Base-by-base conservation (phyloP, 2,797 vertebrate genomes). In the Acrocephalus scirpaceus region DNA sequence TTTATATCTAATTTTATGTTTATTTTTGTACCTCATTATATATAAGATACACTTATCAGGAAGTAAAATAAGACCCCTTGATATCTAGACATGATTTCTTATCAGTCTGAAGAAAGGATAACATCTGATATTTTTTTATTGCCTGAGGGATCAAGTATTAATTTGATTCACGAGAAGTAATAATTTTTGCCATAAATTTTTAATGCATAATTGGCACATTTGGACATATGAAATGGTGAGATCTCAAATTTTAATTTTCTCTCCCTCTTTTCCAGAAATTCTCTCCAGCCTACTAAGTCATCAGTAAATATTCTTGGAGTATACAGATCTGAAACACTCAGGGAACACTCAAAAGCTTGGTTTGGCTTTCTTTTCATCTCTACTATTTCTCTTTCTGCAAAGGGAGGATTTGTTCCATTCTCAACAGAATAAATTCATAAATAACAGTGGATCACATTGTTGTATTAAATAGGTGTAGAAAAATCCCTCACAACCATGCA, bases 111-210 rank as follows among this genome's bases (percentile, higher is more conserved):
- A 76, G 50, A 61, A 51, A 83, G 9, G 15, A 44, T 76, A 66
- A 18, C 16, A 83, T 30, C 36, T 81, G 54, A 65, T 61, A 29
- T 32, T 13, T 86, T 86, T 77, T 85, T 47, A 71, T 42, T 71
- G 42, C 82, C 27, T 1, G 3, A 16, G 10, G 30, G 16, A 4
- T 3, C 2, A n/a, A 80, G 81, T 64, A 91, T 77, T 93, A 90
- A 86, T 93, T 90, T 81, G 44, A 90, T 15, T 94, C 20, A 86
- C 62, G 88, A 69, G 40, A 92, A 54, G 30, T 56, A 77, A 88
- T 75, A 70, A 75, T 67, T 79, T 4, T 1, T 80, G 19, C 6
- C 65, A 65, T 88, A 62, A 29, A 91, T 78, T 92, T 80, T 89
- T 94, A 80, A 93, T 70, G 23, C 7, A 7, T 51, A 78, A 86